phyloP scores from a whole-genome alignment of 2,888 invertebrate genomes.

The Stenichneumon culpator region DNA sequence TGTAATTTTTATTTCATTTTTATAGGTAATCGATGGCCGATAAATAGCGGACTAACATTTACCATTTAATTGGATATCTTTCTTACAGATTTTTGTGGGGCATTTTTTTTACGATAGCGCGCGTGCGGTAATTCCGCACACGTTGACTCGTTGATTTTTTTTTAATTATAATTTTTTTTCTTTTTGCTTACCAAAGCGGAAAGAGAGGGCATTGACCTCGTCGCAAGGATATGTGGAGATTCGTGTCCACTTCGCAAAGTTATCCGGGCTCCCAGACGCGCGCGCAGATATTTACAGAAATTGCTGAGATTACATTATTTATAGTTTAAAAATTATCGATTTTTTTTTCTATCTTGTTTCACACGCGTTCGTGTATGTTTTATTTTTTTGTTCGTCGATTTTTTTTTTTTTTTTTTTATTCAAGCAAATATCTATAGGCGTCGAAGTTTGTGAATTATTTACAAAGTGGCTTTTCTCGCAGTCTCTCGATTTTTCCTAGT shows the following conservation, averaged over 20 bases:
- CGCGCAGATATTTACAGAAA: slow-evolving; percentile 33
- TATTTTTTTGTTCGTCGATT: slow-evolving; percentile 33
- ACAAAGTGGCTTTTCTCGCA: slow-evolving; percentile 77
- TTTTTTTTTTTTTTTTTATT: slow-evolving; percentile 31
- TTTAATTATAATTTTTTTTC: slow-evolving; percentile 52
- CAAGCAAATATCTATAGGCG: slow-evolving; percentile 69
- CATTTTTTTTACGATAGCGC: slow-evolving; percentile 27
- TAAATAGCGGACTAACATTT: slow-evolving; percentile 81
- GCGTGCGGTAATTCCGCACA: not conserved
- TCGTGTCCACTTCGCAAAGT: slow-evolving; percentile 31
- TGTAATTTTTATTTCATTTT: slow-evolving; percentile 79
- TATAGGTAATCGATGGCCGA: slow-evolving; percentile 76
- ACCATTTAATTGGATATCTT: slow-evolving; percentile 58
- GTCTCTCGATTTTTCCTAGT: slow-evolving; percentile 23
- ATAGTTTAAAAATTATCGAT: slow-evolving; percentile 8
- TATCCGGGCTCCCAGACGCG: slow-evolving; percentile 14
- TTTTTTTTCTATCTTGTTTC: slow-evolving; percentile 29
- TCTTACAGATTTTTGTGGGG: slow-evolving; percentile 30
- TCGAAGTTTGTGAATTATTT: slow-evolving; percentile 77
- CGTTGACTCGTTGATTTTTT: slow-evolving; percentile 32
- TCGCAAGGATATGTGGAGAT: slow-evolving; percentile 38
- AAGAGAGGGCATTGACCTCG: slow-evolving; percentile 13
- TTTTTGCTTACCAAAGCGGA: slow-evolving; percentile 49
- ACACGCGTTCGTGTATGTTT: slow-evolving; percentile 13
- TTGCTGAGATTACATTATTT: slow-evolving; percentile 20